These are phyloP conservation scores for Xestia rhomboidea DNA, from an alignment of 2,888 invertebrate genomes.

Conservation along the genomic window DNA sequence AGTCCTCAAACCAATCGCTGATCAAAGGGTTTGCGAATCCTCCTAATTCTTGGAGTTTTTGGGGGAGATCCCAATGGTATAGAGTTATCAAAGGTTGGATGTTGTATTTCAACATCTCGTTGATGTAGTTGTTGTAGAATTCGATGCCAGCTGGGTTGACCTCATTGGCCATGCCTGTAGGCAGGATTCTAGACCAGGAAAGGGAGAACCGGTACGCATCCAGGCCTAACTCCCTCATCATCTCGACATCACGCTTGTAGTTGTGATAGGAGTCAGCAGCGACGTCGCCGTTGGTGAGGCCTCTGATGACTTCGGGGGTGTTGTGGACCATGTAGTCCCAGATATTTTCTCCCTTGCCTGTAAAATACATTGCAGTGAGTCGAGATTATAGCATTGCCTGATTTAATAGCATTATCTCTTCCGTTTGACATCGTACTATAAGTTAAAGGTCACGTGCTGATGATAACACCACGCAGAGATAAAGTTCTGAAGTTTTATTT, in stretches of 20 bases:
- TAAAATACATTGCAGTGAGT: not conserved
- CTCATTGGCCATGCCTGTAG: constrained; percentile 79
- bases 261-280: constrained; percentile 91
- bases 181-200: constrained; percentile 86
- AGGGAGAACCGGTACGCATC: constrained; percentile 88
- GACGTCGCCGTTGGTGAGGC: constrained; percentile 89
- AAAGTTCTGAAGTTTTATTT: constrained; percentile 1
- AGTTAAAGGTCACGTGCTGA: not conserved
- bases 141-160: constrained; percentile 91
- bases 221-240: constrained; percentile 78
- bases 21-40: constrained; percentile 86
- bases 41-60: constrained; percentile 89
- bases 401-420: too few species aligned
- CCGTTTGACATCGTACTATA: not conserved
- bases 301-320: constrained; percentile 72
- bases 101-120: constrained; percentile 90
- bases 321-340: constrained; percentile 80
- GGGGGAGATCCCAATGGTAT: constrained; percentile 90
- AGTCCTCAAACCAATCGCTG: constrained; percentile 87
- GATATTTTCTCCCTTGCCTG: constrained; percentile 79
- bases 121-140: constrained; percentile 91
- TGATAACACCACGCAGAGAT: not conserved
- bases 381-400: too few species aligned
- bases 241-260: constrained; percentile 90
- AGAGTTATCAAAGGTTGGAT: constrained; percentile 91